Evolutionary conservation across 2,888 invertebrate species (phyloP).

Genomic region (Ormyrus pomaceus): DNA sequence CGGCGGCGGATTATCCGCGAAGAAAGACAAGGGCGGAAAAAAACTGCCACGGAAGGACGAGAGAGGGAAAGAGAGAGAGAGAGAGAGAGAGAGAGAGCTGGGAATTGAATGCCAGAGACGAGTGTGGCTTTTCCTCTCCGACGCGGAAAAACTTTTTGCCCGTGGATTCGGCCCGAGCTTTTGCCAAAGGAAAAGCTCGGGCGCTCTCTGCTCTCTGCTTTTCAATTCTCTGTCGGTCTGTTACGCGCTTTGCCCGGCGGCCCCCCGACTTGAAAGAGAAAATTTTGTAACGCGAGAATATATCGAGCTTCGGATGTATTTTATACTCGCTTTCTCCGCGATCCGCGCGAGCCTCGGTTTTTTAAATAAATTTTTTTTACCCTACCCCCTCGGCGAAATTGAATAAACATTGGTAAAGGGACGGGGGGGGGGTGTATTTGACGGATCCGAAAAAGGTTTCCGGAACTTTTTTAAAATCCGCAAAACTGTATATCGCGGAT

Average conservation of each 20-base stretch:
- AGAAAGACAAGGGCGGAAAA: constrained; percentile 8
- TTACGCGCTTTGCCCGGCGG: background rate
- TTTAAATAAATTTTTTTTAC: no score
- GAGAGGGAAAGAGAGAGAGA: background rate
- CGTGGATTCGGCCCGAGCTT: background rate
- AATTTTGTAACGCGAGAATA: constrained; percentile 4
- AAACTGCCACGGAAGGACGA: background rate
- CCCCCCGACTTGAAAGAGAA: background rate
- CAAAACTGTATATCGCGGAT: no score
- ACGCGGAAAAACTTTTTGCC: constrained; percentile 26
- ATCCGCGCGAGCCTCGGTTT: no score
- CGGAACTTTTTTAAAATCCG: no score
- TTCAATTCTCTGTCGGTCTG: background rate
- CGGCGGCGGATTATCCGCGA: constrained; percentile 43
- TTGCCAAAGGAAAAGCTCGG: background rate
- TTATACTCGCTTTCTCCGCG: background rate
- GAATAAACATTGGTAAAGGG: no score
- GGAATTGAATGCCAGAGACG: constrained; percentile 53
- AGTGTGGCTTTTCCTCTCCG: constrained; percentile 18
- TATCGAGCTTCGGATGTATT: background rate
- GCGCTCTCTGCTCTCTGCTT: background rate
- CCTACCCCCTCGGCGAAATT: no score
- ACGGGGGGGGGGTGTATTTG: no score
- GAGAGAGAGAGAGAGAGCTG: background rate
- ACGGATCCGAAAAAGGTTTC: no score